Evolutionary conservation across 2,113 vertebrate genomes (phyloP).

Genomic region (Cinclus cinclus): DNA sequence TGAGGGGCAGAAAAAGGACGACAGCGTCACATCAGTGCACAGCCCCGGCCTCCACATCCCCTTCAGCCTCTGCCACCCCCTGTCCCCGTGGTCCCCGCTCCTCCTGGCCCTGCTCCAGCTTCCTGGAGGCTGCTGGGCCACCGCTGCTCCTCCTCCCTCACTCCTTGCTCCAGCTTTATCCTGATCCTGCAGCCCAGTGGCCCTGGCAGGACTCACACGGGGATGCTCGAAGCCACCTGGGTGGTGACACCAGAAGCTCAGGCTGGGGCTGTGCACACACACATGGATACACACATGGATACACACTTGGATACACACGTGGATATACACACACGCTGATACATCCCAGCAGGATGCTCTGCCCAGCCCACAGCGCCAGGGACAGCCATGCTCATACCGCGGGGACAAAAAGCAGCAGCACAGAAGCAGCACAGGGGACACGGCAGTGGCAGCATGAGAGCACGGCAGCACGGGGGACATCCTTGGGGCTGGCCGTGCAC

Average conservation of each 20-base stretch:
- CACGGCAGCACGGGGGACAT: neutral
- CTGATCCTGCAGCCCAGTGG: neutral
- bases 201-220: neutral
- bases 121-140: neutral
- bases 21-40: constrained; percentile 62
- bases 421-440: neutral
- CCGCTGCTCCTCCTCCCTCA: neutral
- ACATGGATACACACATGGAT: rapidly evolving
- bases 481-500: neutral
- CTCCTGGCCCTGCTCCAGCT: neutral
- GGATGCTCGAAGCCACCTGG: neutral
- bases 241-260: neutral
- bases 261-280: neutral
- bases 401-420: neutral
- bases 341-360: neutral
- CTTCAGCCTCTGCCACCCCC: neutral
- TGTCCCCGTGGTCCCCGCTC: neutral
- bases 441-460: neutral
- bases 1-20: constrained; percentile 72
- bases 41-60: constrained; percentile 33
- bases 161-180: neutral
- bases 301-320: neutral
- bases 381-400: neutral
- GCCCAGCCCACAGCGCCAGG: rapidly evolving
- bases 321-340: neutral